phyloP scores from a whole-genome alignment of 2,888 invertebrate genomes.

The Synergus itoensis region DNA sequence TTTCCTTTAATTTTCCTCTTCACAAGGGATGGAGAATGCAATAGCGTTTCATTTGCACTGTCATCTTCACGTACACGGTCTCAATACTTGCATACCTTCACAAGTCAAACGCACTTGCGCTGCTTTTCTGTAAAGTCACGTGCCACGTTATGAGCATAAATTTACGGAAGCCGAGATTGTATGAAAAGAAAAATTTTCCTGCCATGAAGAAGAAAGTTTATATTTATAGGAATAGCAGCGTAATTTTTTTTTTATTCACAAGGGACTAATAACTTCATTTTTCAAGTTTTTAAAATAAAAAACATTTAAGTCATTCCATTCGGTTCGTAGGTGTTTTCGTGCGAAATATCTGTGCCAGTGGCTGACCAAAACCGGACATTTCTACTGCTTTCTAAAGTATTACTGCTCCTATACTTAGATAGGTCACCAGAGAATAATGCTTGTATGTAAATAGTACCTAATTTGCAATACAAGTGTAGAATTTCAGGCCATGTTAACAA shows the following conservation, averaged over 20 bases:
- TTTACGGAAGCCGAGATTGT: background rate
- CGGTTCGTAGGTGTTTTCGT: background rate
- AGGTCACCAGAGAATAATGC: background rate
- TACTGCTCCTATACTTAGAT: background rate
- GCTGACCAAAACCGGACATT: constrained; percentile 29
- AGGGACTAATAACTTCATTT: no score
- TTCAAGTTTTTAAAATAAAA: background rate
- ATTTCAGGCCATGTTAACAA: background rate
- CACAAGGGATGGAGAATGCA: no score
- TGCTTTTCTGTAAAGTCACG: background rate
- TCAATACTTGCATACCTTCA: background rate
- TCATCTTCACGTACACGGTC: background rate
- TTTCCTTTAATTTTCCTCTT: constrained; percentile 1
- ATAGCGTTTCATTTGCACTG: constrained; percentile 1
- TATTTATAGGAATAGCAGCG: background rate
- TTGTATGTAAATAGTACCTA: background rate
- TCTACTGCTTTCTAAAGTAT: constrained; percentile 17
- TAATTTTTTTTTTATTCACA: background rate
- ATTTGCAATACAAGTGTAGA: background rate
- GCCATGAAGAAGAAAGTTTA: background rate
- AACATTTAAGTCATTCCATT: background rate
- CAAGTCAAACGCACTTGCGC: background rate
- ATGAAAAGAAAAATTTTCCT: background rate
- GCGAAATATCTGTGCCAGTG: constrained; percentile 13
- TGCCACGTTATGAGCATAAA: background rate